Conservation (phyloP, 2,888 invertebrate species). For the Tupiocoris notatus region DNA sequence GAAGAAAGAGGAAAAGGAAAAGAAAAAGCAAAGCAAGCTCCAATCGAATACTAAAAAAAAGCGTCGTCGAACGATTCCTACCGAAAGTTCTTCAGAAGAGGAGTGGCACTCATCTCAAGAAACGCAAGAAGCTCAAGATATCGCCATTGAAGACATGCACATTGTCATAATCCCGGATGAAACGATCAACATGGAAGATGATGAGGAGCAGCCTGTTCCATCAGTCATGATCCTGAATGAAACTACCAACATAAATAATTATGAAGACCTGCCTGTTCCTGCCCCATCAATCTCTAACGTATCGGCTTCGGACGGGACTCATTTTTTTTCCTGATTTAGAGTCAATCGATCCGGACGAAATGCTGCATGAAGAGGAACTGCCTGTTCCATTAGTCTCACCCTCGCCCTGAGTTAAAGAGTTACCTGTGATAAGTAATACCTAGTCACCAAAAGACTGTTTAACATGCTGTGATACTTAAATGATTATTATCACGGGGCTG, state of each 20-base stretch:
- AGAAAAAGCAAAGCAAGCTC: slow-evolving; percentile 26
- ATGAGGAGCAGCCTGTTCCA: background rate
- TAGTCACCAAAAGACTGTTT: no score
- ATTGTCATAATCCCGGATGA: no score
- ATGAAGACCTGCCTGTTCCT: background rate
- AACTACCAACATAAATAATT: no score
- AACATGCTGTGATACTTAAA: no score
- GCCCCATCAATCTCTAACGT: background rate
- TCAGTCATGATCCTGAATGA: background rate
- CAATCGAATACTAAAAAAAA: slow-evolving; percentile 7
- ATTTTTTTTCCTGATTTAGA: background rate
- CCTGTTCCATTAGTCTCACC: no score
- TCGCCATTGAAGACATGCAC: background rate
- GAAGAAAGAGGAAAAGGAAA: slow-evolving; percentile 24
- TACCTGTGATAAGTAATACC: no score
- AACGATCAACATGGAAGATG: no score
- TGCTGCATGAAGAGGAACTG: background rate
- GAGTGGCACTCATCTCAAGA: slow-evolving; percentile 3
- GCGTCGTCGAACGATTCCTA: background rate
- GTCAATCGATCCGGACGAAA: background rate
- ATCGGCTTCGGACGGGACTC: background rate
- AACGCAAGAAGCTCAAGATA: background rate
- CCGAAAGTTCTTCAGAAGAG: slow-evolving; percentile 18
- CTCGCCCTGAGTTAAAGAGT: no score
- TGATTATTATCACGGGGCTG: no score